Conservation (phyloP, 2,113 vertebrate genomes). For the Planiliza haematocheilus region DNA sequence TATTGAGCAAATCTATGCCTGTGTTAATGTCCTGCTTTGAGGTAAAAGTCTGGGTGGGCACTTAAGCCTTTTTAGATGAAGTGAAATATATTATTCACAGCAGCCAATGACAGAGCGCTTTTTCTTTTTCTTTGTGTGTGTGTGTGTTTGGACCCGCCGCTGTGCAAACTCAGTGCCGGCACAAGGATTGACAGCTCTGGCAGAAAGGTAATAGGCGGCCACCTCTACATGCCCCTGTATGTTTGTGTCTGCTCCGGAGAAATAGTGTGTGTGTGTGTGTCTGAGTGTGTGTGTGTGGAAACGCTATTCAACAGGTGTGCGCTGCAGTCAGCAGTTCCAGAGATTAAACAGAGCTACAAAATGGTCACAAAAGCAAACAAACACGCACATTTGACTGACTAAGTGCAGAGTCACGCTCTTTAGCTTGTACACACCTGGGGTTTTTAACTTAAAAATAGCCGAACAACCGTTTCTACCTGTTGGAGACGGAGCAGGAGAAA, state of each 20-base stretch:
- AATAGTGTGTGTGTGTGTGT: background rate
- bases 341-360: constrained; percentile 45
- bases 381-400: constrained; percentile 4
- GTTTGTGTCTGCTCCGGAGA: constrained; percentile 32
- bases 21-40: constrained; percentile 41
- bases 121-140: constrained; percentile 6
- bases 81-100: constrained; percentile 49
- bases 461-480: background rate
- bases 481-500: background rate
- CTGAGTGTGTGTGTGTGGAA: constrained; percentile 31
- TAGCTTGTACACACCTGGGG: constrained; percentile 3
- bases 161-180: constrained; percentile 29
- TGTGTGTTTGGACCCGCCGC: constrained; percentile 23
- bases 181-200: constrained; percentile 39
- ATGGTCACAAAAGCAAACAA: constrained; percentile 26
- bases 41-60: constrained; percentile 51
- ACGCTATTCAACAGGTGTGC: constrained; percentile 57
- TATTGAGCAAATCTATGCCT: constrained; percentile 40
- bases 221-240: constrained; percentile 50
- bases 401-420: constrained; percentile 4
- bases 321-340: constrained; percentile 53
- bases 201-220: constrained; percentile 47
- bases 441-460: background rate
- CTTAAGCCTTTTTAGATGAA: constrained; percentile 50
- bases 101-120: constrained; percentile 21